Base-by-base conservation (phyloP, 1,140 invertebrate genomes). In the Saccostrea glomerata region DNA sequence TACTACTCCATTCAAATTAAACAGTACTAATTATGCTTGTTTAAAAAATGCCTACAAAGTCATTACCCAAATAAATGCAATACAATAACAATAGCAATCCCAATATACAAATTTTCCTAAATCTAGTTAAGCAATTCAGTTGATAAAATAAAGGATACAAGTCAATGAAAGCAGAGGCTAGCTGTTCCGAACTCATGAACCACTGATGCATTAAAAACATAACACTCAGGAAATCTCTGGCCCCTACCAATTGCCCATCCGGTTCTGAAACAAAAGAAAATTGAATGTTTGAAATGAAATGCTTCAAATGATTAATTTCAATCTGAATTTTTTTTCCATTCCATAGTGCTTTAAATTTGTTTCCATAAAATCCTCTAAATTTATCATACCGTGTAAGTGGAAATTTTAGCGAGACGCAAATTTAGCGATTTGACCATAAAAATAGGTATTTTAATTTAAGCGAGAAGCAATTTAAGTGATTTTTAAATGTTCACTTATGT, bases 171-270 rank as follows among this genome's bases (percentile, higher is more conserved):
- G 92, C 92, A 89, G 94, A 91, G 20, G 94, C 95, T 66, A 95
- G 91, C 13, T 95, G 93, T n/a, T 89, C 94, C 47, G 95, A 95
- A 82, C 93, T 91, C 88, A 94, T 93, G 89, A 95, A 95, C 95
- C 95, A 95, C 89, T 95, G 94, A 91, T 95, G 95, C 95, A 95
- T 95, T 17, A 95, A 92, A 88, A 95, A 93, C 88, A 95, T 93
- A n/a, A 95, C 94, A 55, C 92, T 92, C 6, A 94, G 94, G 88
- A 93, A 95, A 88, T 95, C 93, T 66, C 92, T 92, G 63, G 94
- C 92, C n/a, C 93, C 92, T 70, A 91, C 73, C 55, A 92, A 84
- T 25, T 83, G 82, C 6, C 92, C 93, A 86, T 92, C 90, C 55
- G 92, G 91, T n/a, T 89, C 94, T 94, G 54, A 36, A 92, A 92